Percentiles rank a stretch among this genome's conserved stretches.
These are phyloP conservation scores for Mechanitis messenoides DNA, from an alignment of 2,888 invertebrate species.

Conservation along the genomic window DNA sequence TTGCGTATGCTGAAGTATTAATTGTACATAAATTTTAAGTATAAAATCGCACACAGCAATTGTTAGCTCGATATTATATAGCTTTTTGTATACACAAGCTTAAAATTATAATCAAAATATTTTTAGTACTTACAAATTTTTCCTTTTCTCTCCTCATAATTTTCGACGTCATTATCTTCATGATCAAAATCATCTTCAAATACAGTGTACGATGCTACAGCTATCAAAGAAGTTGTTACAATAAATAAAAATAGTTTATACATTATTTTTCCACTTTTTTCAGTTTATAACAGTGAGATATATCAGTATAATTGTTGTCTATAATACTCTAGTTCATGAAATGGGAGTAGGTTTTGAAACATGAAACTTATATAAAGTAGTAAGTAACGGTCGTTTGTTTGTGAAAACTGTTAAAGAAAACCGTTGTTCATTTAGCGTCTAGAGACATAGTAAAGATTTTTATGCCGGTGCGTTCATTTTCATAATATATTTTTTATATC, in stretches of 20 bases:
- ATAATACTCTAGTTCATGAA: constrained; percentile 35
- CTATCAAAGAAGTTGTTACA: constrained; percentile 38
- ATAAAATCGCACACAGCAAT: background rate
- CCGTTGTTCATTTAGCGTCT: constrained; percentile 62
- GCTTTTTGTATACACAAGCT: too few species aligned
- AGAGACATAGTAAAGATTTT: constrained; percentile 35
- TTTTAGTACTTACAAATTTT: constrained; percentile 51
- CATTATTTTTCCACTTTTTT: constrained; percentile 34
- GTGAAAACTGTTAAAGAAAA: constrained; percentile 57
- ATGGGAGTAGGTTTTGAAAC: constrained; percentile 44
- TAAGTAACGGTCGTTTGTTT: constrained; percentile 66
- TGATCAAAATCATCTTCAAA: constrained; percentile 38
- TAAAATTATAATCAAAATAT: too few species aligned
- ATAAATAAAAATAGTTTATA: constrained; percentile 43
- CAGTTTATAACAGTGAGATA: too few species aligned
- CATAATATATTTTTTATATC: background rate
- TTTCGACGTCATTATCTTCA: constrained; percentile 33
- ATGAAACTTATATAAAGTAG: constrained; percentile 58
- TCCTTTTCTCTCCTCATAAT: constrained; percentile 46
- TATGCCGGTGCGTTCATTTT: constrained; percentile 20
- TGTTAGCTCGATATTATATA: too few species aligned
- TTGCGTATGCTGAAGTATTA: background rate
- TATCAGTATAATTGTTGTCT: background rate
- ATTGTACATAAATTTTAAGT: background rate
- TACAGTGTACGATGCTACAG: constrained; percentile 44